Evolutionary conservation across 2,888 invertebrate genomes (phyloP).

Genomic region (Lepeophtheirus nordmannii): DNA sequence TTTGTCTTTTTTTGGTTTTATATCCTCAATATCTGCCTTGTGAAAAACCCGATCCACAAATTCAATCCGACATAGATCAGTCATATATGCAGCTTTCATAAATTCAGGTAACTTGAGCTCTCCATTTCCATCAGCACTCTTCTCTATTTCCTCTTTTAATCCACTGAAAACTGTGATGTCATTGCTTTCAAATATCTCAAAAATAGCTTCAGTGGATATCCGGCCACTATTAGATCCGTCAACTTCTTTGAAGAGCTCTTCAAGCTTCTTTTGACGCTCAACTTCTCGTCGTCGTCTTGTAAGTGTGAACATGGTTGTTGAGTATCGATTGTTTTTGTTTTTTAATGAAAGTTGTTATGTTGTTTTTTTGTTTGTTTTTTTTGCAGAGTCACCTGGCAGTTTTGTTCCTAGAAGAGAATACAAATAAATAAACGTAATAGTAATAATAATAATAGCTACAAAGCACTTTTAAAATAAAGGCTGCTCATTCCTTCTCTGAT

Average conservation of each 20-base stretch:
- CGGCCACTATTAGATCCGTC: background rate
- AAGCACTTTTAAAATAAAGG: too few relatives aligned
- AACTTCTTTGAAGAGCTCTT: background rate
- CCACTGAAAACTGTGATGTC: background rate
- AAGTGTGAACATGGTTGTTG: conserved; percentile 13
- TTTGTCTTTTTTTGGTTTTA: conserved; percentile 1
- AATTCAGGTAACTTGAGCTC: background rate
- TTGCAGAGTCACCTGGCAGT: too few relatives aligned
- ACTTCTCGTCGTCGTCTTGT: conserved; percentile 7
- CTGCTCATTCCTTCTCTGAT: too few relatives aligned
- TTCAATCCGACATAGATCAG: conserved; percentile 3
- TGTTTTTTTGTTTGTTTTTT: too few relatives aligned
- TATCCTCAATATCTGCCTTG: conserved; percentile 1
- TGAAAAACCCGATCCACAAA: conserved; percentile 15
- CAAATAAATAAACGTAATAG: too few relatives aligned
- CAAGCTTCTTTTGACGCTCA: conserved; percentile 11
- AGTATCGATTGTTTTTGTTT: too few relatives aligned
- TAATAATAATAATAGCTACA: too few relatives aligned
- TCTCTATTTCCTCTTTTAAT: conserved; percentile 7
- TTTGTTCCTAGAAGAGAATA: too few relatives aligned
- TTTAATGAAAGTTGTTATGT: too few relatives aligned
- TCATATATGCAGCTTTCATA: conserved; percentile 1
- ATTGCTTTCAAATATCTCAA: conserved; percentile 3
- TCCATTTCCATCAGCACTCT: conserved; percentile 2
- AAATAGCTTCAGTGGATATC: background rate